phyloP scores from a whole-genome alignment of 2,888 invertebrate species.

The Resseliella maxima region DNA sequence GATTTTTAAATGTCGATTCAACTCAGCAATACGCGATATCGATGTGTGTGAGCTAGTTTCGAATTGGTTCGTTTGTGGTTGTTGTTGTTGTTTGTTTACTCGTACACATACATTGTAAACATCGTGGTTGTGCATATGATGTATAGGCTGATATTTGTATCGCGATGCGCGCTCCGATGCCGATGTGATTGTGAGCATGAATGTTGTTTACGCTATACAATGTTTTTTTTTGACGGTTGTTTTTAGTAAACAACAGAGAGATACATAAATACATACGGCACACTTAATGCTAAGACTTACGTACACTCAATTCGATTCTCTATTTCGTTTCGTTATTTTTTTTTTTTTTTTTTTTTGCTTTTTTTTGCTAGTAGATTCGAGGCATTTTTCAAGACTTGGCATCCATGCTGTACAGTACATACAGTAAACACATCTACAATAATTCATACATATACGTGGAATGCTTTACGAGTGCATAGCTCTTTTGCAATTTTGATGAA shows the following conservation, averaged over 20 bases:
- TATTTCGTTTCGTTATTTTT: not conserved
- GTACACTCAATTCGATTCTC: conserved; percentile 8
- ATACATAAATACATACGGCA: not conserved
- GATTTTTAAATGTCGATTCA: conserved; percentile 35
- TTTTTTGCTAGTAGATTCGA: not conserved
- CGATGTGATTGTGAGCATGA: conserved; percentile 31
- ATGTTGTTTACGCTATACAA: conserved; percentile 42
- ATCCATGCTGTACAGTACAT: not conserved
- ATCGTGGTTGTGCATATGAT: conserved; percentile 22
- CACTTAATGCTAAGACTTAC: not conserved
- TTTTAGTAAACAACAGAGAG: conserved; percentile 33
- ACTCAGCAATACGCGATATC: not conserved
- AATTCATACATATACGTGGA: not conserved
- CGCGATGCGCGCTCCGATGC: not conserved
- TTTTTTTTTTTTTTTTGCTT: not conserved
- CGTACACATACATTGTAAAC: not conserved
- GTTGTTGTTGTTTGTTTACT: conserved; percentile 26
- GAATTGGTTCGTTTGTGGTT: not conserved
- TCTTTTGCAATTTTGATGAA: not conserved
- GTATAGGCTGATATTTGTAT: not conserved
- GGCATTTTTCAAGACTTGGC: not conserved
- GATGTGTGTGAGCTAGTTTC: not conserved
- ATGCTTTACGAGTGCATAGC: conserved; percentile 6
- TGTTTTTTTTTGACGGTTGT: conserved; percentile 33
- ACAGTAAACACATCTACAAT: not conserved